Percentiles rank a stretch among this genome's conserved stretches.
phyloP scores from a whole-genome alignment of 2,888 invertebrate species.

The Trissolcus japonicus region DNA sequence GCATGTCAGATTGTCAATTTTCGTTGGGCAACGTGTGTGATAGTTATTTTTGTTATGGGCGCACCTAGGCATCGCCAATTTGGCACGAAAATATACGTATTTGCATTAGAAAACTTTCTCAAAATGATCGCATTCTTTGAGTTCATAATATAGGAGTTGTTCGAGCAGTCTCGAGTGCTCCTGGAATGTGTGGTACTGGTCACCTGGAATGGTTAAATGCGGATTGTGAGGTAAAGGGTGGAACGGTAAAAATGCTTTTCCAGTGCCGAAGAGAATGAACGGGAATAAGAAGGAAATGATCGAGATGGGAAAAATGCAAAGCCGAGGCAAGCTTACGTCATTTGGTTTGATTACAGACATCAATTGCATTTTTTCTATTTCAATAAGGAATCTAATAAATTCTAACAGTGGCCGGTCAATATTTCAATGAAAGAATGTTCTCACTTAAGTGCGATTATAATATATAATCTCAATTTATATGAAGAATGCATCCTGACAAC shows the following conservation, averaged over 20 bases:
- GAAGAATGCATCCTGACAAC: not conserved
- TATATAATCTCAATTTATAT: conserved; percentile 27
- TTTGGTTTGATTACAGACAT: conserved; percentile 57
- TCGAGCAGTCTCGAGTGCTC: conserved; percentile 48
- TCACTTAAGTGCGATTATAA: conserved; percentile 17
- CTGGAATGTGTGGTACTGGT: conserved; percentile 57
- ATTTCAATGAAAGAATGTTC: conserved; percentile 40
- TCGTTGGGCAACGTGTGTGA: not conserved
- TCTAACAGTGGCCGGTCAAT: conserved; percentile 50
- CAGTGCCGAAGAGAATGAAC: conserved; percentile 43
- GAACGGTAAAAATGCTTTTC: conserved; percentile 58
- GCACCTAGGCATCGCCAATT: too few species aligned
- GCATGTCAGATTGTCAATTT: conserved; percentile 37
- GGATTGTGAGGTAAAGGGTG: conserved; percentile 53
- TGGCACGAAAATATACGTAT: conserved; percentile 18
- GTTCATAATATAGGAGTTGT: conserved; percentile 55
- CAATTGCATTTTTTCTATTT: conserved; percentile 59
- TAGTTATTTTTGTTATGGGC: conserved; percentile 3
- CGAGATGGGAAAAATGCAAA: conserved; percentile 60
- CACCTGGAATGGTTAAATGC: conserved; percentile 59
- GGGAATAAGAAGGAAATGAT: conserved; percentile 59
- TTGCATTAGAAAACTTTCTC: conserved; percentile 44
- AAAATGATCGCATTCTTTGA: conserved; percentile 52
- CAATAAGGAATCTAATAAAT: conserved; percentile 58
- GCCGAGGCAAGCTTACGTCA: conserved; percentile 58